Evolutionary conservation across 2,113 vertebrate genomes (phyloP), one percentile per base, ranked within the genome.

Genomic region (Xiphophorus couchianus): DNA sequence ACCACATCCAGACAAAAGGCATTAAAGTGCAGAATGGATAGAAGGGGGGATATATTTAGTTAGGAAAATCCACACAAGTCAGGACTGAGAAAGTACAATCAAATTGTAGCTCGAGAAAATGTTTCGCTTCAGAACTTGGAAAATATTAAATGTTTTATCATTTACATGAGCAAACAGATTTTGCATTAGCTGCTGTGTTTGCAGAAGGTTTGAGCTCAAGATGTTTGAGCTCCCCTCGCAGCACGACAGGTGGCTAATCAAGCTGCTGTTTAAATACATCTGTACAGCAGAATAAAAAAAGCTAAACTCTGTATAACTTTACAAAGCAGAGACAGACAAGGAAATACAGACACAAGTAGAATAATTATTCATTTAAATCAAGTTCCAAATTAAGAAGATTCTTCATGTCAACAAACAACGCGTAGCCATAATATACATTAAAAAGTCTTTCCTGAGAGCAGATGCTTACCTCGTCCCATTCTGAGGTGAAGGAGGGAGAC

Each of bases 391-490:
- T 25, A 22, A 19, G 19, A 54, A 22, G 48, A 22, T 54, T 7
- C 17, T 7, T 54, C 19, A 17, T 22, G 15, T 22, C 48, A 42
- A 42, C 14, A 42, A 48, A 48, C 44, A 58, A n/a, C 1, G 25
- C 0, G 22, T 58, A 58, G 8, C 51, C 19, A 10, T n/a, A n/a
- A 9, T 22, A 25, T 54, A 19, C 48, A 22, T 22, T 6, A 25
- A 25, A 37, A 22, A 6, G 48, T 25, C 5, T 54, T 54, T 54
- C 3, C 27, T 19, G 42, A 51, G 27, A 51, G 66, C 19, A n/a
- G 64, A 27, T 62, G 81, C 97, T 96, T 93, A 99, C 98, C 98
- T 99, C 98, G 66, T 99, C 98, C 98, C 98, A 99, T 83, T 99
- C 98, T 0, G 97, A 99, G 48, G 97, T 95, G 48, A 99, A 99